Conservation (phyloP, 2,113 vertebrate genomes). For the Pygoscelis antarcticus region DNA sequence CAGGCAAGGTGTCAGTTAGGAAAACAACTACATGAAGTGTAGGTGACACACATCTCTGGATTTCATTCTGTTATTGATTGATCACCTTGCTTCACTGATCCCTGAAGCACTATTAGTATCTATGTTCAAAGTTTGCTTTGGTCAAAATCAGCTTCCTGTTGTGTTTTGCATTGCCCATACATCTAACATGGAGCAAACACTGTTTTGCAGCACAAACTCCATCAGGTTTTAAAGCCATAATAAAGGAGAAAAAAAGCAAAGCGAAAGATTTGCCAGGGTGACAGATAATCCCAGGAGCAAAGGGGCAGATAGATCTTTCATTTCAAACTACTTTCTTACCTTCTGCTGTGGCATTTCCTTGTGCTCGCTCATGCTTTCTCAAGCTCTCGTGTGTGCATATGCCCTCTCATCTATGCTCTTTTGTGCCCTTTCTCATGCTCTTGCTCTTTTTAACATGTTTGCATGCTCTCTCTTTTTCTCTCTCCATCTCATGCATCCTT, state of each 20-base stretch:
- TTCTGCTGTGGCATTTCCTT: background rate
- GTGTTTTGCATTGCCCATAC: background rate
- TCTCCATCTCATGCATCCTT: background rate
- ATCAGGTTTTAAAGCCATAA: background rate
- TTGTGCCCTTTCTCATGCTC: background rate
- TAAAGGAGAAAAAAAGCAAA: background rate
- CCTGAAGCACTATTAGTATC: background rate
- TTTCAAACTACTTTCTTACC: background rate
- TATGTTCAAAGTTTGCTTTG: background rate
- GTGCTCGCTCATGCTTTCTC: background rate
- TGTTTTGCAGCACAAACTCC: background rate
- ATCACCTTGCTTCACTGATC: background rate
- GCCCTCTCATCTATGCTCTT: rapidly evolving
- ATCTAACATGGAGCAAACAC: background rate
- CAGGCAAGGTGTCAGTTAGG: background rate
- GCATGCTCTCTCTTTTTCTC: background rate
- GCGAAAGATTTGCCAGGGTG: background rate
- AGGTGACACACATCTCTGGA: background rate
- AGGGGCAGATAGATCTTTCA: background rate
- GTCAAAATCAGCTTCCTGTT: background rate
- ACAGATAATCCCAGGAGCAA: background rate
- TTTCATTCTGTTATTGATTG: background rate
- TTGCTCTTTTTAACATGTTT: background rate
- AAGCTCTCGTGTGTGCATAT: background rate
- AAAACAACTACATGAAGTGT: background rate